Conservation (phyloP, 1,140 invertebrate genomes). For the Ridgeia piscesae region DNA sequence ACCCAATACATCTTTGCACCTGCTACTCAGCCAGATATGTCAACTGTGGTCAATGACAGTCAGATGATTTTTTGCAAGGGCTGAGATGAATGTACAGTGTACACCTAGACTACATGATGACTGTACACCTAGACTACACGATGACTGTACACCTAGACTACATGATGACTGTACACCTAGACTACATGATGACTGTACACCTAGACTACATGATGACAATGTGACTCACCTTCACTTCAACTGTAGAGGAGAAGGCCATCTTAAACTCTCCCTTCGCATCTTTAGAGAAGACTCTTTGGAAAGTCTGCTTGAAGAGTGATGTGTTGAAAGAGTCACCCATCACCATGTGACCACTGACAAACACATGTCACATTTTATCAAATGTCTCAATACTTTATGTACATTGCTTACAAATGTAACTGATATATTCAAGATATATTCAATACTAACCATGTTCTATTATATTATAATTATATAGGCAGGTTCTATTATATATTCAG, state of each 20-base stretch:
- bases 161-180: neutral
- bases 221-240: constrained; percentile 82
- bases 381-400: neutral
- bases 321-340: constrained; percentile 99
- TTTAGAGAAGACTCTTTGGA: constrained; percentile 93
- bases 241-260: constrained; percentile 96
- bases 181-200: neutral
- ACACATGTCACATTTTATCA: too few species aligned
- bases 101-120: neutral
- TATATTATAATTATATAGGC: too few species aligned
- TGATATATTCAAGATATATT: too few species aligned
- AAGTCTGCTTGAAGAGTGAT: constrained; percentile 97
- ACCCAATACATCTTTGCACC: constrained; percentile 92
- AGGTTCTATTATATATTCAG: too few species aligned
- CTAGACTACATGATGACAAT: neutral
- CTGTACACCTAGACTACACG: neutral
- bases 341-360: constrained; percentile 91
- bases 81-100: neutral
- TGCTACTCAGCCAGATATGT: constrained; percentile 66
- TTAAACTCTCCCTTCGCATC: constrained; percentile 90
- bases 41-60: neutral
- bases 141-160: neutral
- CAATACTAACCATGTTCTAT: too few species aligned
- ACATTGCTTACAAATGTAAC: too few species aligned
- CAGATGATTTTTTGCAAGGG: neutral